These are phyloP conservation scores for Mesocentrotus franciscanus DNA, from an alignment of 53 echinoderm and acorn worm species.

Conservation along the genomic window DNA sequence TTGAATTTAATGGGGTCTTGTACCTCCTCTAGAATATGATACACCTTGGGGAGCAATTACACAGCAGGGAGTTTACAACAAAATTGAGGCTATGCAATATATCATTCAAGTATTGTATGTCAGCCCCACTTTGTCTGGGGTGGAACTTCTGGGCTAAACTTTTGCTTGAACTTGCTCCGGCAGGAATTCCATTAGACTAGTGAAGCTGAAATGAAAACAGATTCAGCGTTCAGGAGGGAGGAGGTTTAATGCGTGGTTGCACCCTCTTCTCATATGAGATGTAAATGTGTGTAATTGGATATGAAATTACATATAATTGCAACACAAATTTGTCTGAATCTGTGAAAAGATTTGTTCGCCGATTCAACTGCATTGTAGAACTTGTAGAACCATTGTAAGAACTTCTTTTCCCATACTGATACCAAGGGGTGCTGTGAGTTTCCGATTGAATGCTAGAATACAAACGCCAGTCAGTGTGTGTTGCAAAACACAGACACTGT, in stretches of 20 bases:
- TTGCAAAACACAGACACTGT: conserved; percentile 60
- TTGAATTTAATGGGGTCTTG: conserved; percentile 39
- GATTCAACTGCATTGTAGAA: conserved; percentile 26
- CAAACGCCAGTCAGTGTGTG: conserved; percentile 49
- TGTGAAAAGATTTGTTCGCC: conserved; percentile 55
- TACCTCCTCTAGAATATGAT: conserved; percentile 42
- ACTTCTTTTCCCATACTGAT: conserved; percentile 11
- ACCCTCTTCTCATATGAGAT: conserved; percentile 26
- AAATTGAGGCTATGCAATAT: conserved; percentile 31
- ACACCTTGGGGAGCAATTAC: conserved; percentile 67
- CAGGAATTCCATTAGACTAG: conserved; percentile 54
- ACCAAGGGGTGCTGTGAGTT: conserved; percentile 38
- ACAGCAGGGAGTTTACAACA: conserved; percentile 57
- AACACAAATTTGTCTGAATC: conserved; percentile 50
- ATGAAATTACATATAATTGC: conserved; percentile 53
- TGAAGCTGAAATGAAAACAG: conserved; percentile 48
- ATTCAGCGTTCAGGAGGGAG: background rate
- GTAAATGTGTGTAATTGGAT: conserved; percentile 64
- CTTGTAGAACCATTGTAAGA: background rate
- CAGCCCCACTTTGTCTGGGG: conserved; percentile 6
- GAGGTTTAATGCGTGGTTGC: conserved; percentile 31
- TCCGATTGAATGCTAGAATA: conserved; percentile 53
- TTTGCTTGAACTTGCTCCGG: conserved; percentile 7
- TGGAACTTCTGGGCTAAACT: conserved; percentile 30
- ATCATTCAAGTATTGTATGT: conserved; percentile 56